Conservation (phyloP, 1,140 invertebrate genomes). For the Popillia japonica region DNA sequence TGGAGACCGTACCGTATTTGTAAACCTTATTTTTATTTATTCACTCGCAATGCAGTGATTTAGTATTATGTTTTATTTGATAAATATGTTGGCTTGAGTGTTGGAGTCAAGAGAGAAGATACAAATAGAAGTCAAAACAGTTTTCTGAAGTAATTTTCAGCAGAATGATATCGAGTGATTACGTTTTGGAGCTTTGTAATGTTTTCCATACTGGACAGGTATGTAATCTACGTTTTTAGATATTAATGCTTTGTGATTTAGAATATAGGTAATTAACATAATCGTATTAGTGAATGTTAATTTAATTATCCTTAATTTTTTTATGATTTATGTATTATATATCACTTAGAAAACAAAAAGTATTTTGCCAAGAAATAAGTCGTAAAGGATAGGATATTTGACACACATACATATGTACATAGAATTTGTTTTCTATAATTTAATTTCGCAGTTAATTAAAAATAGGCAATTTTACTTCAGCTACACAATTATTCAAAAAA, state of each 20-base stretch:
- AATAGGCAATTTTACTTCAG: too few species aligned
- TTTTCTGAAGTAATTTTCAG: background rate
- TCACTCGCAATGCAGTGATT: background rate
- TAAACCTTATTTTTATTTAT: background rate
- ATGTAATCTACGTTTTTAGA: slow-evolving; percentile 54
- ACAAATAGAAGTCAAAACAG: too few species aligned
- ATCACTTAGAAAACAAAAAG: too few species aligned
- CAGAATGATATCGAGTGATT: slow-evolving; percentile 81
- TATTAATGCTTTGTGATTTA: background rate
- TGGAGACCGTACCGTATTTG: background rate
- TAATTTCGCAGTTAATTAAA: too few species aligned
- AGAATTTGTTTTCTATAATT: too few species aligned
- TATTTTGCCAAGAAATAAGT: too few species aligned
- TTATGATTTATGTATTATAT: too few species aligned
- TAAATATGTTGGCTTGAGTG: background rate
- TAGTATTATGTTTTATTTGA: slow-evolving; percentile 7
- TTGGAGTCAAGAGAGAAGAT: background rate
- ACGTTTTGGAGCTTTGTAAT: slow-evolving; percentile 85
- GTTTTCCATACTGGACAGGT: slow-evolving; percentile 90
- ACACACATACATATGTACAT: too few species aligned
- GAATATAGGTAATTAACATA: background rate
- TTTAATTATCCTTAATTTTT: too few species aligned
- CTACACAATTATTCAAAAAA: too few species aligned
- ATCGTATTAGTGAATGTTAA: too few species aligned
- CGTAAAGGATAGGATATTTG: too few species aligned